phyloP scores from a whole-genome alignment of 2,888 invertebrate species.

The Deladenus siricidicola region DNA sequence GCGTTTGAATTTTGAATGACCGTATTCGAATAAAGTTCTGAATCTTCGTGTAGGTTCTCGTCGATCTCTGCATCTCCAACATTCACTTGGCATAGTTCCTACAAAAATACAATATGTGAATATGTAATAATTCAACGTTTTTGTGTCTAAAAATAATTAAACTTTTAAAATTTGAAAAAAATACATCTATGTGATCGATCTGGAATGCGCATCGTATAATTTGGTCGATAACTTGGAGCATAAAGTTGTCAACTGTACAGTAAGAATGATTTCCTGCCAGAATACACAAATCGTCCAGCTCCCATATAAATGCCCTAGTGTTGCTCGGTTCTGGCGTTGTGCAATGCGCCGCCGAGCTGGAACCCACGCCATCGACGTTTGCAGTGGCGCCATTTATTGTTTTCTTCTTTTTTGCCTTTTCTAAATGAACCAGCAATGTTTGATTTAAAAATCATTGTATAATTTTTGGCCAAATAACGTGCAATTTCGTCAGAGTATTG shows the following conservation, averaged over 20 bases:
- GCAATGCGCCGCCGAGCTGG: background rate
- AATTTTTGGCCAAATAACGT: too few relatives aligned
- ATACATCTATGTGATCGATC: conserved; percentile 10
- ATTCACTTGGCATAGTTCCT: conserved; percentile 26
- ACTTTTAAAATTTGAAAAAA: background rate
- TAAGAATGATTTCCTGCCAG: background rate
- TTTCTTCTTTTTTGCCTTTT: background rate
- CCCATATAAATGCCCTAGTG: conserved; percentile 27
- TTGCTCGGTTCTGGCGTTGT: conserved; percentile 20
- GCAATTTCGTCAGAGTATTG: too few relatives aligned
- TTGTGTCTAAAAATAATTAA: too few relatives aligned
- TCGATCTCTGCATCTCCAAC: conserved; percentile 26
- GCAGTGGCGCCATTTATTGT: background rate
- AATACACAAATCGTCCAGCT: conserved; percentile 21
- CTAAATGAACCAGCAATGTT: background rate
- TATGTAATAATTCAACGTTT: too few relatives aligned
- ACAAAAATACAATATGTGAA: too few relatives aligned
- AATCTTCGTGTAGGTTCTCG: conserved; percentile 17
- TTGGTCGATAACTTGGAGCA: conserved; percentile 13
- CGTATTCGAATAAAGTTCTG: background rate
- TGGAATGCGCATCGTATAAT: conserved; percentile 14
- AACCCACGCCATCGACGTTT: background rate
- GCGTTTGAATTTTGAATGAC: background rate
- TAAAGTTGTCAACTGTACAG: background rate
- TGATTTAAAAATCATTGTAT: background rate